Evolutionary conservation across 2,797 vertebrate genomes (phyloP), one percentile per base, ranked within the genome.

Genomic region (Sebastes vulpes): DNA sequence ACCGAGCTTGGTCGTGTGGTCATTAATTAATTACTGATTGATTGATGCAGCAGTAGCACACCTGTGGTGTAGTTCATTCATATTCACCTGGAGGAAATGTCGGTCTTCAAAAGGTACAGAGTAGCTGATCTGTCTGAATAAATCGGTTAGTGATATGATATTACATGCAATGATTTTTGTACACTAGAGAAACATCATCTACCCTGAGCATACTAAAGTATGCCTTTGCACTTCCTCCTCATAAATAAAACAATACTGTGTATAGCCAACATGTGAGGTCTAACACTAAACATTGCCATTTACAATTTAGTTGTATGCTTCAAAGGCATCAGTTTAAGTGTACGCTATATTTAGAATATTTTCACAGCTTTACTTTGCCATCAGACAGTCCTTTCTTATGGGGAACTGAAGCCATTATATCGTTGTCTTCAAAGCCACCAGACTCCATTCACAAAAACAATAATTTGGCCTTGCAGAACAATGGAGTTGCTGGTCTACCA

Each of bases 41-140:
- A 48, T n/a, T 48, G 56, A 56, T 74, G 79, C 60, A 68, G 31
- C 64, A 63, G 71, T 3, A 60, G 14, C 6, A 50, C 63, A 68
- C 53, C 38, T 70, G 67, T 72, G 66, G 9, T 57, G 46, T 4
- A 29, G 21, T 28, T 56, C n/a, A 21, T 67, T 20, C 38, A 46
- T 9, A 6, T 65, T 69, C 42, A 71, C n/a, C 42, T 58, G 29
- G 3, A 75, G 64, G 57, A 74, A 57, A 20, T 69, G 53, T 48
- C 46, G 1, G 5, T 65, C 8, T 59, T 72, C 8, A 48, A 53
- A 64, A 48, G 16, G 21, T 54, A 20, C 8, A 54, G 32, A 58
- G 26, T n/a, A 48, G 46, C 29, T 32, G 20, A 29, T 73, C 21
- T 46, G 29, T 82, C 56, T 9, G 32, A 5, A 59, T 65, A 3